phyloP scores from a whole-genome alignment of 2,888 invertebrate species.

The Cordilura impudica region DNA sequence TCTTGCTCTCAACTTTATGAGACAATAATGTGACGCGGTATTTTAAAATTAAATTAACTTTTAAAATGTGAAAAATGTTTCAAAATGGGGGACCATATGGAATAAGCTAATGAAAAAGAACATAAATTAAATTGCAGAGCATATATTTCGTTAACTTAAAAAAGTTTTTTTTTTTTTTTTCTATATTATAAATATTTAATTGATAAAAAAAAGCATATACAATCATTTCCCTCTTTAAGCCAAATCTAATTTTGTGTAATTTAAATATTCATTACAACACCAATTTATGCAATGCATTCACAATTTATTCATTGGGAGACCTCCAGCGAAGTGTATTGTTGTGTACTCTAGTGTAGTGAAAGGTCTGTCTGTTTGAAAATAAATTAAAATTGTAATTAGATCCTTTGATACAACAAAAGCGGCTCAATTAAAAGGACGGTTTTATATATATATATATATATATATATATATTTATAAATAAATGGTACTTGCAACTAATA shows the following conservation, averaged over 20 bases:
- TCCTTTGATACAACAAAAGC: constrained; percentile 62
- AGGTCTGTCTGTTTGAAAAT: constrained; percentile 52
- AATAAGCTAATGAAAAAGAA: too few species aligned
- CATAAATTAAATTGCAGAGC: too few species aligned
- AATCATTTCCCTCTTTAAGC: background rate
- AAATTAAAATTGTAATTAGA: constrained; percentile 63
- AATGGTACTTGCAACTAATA: constrained; percentile 55
- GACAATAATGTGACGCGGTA: constrained; percentile 60
- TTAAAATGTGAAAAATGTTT: constrained; percentile 54
- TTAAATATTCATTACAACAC: constrained; percentile 51
- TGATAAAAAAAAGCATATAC: too few species aligned
- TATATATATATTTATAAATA: too few species aligned
- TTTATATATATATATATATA: too few species aligned
- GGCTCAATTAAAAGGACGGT: constrained; percentile 59
- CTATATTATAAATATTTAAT: too few species aligned
- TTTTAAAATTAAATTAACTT: constrained; percentile 54
- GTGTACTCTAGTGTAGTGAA: constrained; percentile 11
- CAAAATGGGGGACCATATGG: too few species aligned
- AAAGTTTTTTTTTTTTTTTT: too few species aligned
- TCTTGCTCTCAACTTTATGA: constrained; percentile 46
- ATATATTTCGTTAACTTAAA: too few species aligned
- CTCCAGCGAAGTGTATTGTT: constrained; percentile 23
- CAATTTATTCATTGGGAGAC: constrained; percentile 39
- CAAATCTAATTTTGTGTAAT: constrained; percentile 43
- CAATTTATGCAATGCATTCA: constrained; percentile 41